Evolutionary conservation across 2,113 vertebrate genomes (phyloP), one percentile per base, ranked within the genome.

Genomic region (Ptilorrhoa leucosticta): DNA sequence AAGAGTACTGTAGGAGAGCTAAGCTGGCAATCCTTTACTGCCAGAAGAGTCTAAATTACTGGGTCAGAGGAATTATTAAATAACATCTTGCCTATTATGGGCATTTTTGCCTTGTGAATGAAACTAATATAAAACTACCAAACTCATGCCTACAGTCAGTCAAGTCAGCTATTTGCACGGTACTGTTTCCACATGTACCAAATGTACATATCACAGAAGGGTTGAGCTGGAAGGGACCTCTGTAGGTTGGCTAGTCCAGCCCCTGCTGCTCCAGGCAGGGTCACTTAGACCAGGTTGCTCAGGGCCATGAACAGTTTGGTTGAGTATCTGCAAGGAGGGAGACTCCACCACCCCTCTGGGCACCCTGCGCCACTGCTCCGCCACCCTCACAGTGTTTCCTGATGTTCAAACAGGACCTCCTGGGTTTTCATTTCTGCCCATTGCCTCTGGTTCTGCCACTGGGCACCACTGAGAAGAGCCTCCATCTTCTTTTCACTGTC

Each of bases 91-190:
- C 15, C 75, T 58, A 28, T n/a, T 64, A 26, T 2, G 11, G 27
- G 10, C 26, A 31, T 87, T 63, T 54, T 77, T 90, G 66, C 26
- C 20, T 27, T 88, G 31, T 40, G 15, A 81, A 57, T 42, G 21
- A 47, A 79, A 45, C 16, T 37, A 51, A 42, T 53, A 8, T n/a
- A 40, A 79, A 85, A 60, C 30, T 44, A 50, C 27, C 69, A 57
- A 83, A 64, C 17, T 37, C 44, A 12, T 20, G 57, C 15, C 53
- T 79, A 1, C 0, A 0, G 1, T 58, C 1, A 2, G 51, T 47
- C 30, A 53, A 81, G 70, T 71, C 81, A 83, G 42, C 24, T 85
- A 7, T 75, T 81, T 47, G 47, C 42, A 31, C 28, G 35, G n/a
- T 11, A 22, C 21, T 57, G 13, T 75, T 91, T 63, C 48, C 19